Base-by-base conservation (phyloP, 23 tunicate genomes). In the Styela clava region DNA sequence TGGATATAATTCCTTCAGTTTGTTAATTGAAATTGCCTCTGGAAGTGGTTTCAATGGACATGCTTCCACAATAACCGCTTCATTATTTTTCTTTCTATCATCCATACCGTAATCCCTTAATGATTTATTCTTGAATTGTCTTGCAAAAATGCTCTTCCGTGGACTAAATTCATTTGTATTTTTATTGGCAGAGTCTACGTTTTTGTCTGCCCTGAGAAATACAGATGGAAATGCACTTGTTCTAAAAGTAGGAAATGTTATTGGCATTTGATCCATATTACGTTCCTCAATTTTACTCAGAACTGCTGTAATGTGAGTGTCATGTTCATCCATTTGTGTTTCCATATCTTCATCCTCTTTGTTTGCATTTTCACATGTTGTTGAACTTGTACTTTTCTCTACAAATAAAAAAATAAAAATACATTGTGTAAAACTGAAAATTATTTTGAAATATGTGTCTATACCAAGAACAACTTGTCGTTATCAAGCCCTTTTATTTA, bases 281-380 rank as follows among this genome's bases (percentile, higher is more conserved):
- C 87, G 35, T 71, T 92, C 97, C 21, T 82, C 63, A 1, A 91
- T 78, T 78, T 83, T 74, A 16, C 81, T 74, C 31, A 91, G 70
- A 3, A 91, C 87, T 0, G 73, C 67, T 20, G 97, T 91, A 77
- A 91, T 78, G 61, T 91, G 97, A 22, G 69, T 86, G 35, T 91
- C 97, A 82, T 74, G 52, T 32, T 69, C 62, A 19, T 91, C 85
- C 87, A 90, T 74, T 82, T 90, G 84, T 61, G n/a, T 84, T 74
- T 71, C 81, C 69, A 81, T 52, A n/a, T 82, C 76, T 56, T 79
- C 69, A 24, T 23, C 31, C 0, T 76, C 65, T 16, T n/a, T 52
- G 24, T 18, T 52, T 7, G 21, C 1, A 1, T 67, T 29, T 67
- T 27, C 71, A 67, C n/a, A n/a, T n/a, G n/a, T n/a, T n/a, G n/a